Conservation (phyloP, 2,888 invertebrate genomes). For the Dendrolimus houi region DNA sequence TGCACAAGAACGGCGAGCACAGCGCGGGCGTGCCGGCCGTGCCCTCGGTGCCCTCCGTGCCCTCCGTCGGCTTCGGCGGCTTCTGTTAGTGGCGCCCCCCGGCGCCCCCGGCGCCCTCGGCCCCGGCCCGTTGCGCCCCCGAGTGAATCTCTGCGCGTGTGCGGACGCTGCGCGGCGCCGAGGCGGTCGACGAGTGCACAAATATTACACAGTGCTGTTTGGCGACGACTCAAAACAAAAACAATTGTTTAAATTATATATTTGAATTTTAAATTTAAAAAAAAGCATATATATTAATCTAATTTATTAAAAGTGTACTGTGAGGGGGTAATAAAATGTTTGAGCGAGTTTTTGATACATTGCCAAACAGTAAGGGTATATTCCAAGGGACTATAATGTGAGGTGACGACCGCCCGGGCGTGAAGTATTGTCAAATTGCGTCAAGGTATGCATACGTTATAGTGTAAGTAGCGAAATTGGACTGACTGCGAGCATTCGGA, state of each 20-base stretch:
- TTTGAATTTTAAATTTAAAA: too few species aligned
- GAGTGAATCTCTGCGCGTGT: not conserved
- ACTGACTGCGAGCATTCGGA: constrained; percentile 17
- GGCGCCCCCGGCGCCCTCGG: not conserved
- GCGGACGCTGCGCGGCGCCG: not conserved
- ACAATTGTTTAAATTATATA: too few species aligned
- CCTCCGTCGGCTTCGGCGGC: constrained; percentile 68
- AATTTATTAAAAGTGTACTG: too few species aligned
- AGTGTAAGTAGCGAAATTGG: constrained; percentile 38
- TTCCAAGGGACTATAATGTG: not conserved
- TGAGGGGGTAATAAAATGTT: too few species aligned
- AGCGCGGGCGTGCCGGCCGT: constrained; percentile 38
- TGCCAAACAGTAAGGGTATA: not conserved
- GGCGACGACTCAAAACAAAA: too few species aligned
- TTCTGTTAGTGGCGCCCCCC: constrained; percentile 54
- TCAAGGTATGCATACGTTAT: constrained; percentile 15
- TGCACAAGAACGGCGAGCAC: constrained; percentile 62
- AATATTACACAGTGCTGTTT: too few species aligned
- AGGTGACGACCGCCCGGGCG: not conserved
- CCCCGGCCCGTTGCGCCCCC: not conserved
- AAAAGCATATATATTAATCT: too few species aligned
- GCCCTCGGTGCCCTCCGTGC: constrained; percentile 59
- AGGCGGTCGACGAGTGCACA: too few species aligned
- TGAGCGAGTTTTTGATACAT: too few species aligned
- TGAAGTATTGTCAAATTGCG: not conserved